phyloP scores from a whole-genome alignment of 1,140 invertebrate species.

The Heliconius himera region DNA sequence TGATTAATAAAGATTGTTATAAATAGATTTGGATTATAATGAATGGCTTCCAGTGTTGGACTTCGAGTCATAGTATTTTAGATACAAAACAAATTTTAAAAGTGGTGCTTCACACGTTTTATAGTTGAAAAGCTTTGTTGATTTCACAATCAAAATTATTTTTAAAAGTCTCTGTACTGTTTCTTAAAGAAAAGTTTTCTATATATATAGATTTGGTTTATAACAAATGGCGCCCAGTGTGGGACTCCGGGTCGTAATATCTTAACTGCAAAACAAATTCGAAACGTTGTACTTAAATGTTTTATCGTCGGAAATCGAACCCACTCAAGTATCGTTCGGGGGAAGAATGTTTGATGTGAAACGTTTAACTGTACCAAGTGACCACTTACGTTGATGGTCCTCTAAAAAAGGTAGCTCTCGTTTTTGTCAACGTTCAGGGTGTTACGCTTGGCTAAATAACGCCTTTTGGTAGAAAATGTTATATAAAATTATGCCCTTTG shows the following conservation, averaged over 20 bases:
- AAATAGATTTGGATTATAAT: not conserved
- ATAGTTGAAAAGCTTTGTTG: slow-evolving; percentile 19
- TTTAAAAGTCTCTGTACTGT: too few relatives aligned
- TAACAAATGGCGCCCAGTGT: slow-evolving; percentile 18
- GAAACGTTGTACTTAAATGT: slow-evolving; percentile 23
- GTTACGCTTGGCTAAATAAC: slow-evolving; percentile 28
- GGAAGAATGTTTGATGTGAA: slow-evolving; percentile 40
- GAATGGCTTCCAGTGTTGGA: not conserved
- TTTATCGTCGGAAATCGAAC: slow-evolving; percentile 38
- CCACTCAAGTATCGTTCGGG: slow-evolving; percentile 27
- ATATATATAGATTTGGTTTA: not conserved
- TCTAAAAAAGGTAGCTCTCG: slow-evolving; percentile 32
- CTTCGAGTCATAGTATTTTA: slow-evolving; percentile 1
- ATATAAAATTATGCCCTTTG: slow-evolving; percentile 15
- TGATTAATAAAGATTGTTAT: too few relatives aligned
- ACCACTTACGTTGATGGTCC: slow-evolving; percentile 36
- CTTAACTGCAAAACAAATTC: slow-evolving; percentile 17
- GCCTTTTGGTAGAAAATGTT: slow-evolving; percentile 21
- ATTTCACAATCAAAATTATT: too few relatives aligned
- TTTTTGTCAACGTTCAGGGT: slow-evolving; percentile 32
- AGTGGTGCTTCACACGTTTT: slow-evolving; percentile 19
- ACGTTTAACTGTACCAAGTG: slow-evolving; percentile 36
- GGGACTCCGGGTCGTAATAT: slow-evolving; percentile 1
- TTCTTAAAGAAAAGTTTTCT: too few relatives aligned
- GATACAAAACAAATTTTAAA: slow-evolving; percentile 6